Conservation (phyloP, 2,797 vertebrate species). For the Eulemur mongoz region DNA sequence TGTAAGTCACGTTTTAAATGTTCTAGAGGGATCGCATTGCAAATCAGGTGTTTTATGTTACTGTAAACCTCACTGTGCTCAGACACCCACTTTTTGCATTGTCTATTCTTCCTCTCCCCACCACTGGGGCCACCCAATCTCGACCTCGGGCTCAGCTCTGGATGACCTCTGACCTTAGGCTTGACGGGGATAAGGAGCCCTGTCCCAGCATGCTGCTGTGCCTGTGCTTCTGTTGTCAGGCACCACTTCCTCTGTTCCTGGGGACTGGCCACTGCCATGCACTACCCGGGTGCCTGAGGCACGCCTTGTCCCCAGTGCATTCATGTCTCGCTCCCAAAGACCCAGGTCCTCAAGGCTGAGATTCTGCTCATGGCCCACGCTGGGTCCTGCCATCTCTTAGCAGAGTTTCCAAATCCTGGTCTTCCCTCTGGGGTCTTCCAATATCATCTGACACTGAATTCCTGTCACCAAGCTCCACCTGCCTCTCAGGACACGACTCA, state of each 20-base stretch:
- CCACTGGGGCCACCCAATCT: background rate
- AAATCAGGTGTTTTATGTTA: background rate
- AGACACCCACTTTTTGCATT: background rate
- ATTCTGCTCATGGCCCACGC: background rate
- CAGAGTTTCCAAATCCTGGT: background rate
- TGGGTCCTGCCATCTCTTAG: background rate
- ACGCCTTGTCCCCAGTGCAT: background rate
- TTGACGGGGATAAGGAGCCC: background rate
- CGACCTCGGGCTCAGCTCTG: background rate
- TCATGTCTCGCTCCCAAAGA: background rate
- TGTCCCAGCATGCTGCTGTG: background rate
- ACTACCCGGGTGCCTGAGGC: background rate
- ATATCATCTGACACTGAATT: background rate
- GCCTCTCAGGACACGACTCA: background rate
- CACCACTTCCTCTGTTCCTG: background rate
- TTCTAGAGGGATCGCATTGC: background rate
- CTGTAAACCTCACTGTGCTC: background rate
- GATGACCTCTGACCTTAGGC: background rate
- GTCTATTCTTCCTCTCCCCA: background rate
- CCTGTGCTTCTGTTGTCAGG: background rate
- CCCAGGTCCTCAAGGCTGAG: background rate
- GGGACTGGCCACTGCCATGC: background rate
- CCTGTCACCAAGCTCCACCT: background rate
- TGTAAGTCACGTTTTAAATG: background rate
- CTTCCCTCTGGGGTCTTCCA: background rate